Percentiles rank a stretch among this genome's conserved stretches.
phyloP scores from a whole-genome alignment of 1,140 invertebrate genomes.

The Carposina sasakii region DNA sequence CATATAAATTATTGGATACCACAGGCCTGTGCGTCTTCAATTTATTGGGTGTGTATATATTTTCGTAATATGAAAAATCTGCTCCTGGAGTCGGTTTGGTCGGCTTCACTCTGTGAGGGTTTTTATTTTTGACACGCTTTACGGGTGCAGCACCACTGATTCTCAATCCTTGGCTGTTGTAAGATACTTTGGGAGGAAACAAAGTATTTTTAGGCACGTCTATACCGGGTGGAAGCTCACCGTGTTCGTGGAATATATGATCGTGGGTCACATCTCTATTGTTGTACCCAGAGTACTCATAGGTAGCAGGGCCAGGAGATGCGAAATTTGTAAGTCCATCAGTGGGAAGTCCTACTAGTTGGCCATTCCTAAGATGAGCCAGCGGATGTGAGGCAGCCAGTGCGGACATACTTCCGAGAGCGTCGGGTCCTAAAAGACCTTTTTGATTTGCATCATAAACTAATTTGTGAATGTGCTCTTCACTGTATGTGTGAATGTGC shows the following conservation, averaged over 20 bases:
- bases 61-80: conserved; percentile 62
- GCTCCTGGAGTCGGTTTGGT: conserved; percentile 27
- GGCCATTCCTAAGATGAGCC: conserved; percentile 39
- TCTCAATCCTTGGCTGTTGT: conserved; percentile 51
- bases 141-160: conserved; percentile 25
- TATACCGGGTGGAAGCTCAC: conserved; percentile 53
- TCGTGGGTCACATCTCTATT: conserved; percentile 65
- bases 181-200: conserved; percentile 51
- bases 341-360: conserved; percentile 43
- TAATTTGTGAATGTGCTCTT: conserved; percentile 69
- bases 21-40: no score
- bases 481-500: conserved; percentile 68
- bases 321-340: conserved; percentile 34
- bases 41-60: conserved; percentile 38
- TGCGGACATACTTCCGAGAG: conserved; percentile 36
- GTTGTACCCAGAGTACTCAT: conserved; percentile 62
- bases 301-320: conserved; percentile 39
- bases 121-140: conserved; percentile 3
- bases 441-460: conserved; percentile 50
- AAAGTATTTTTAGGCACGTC: conserved; percentile 48
- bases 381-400: conserved; percentile 32
- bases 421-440: conserved; percentile 37
- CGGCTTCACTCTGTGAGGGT: conserved; percentile 24
- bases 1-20: no score
- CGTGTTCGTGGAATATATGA: conserved; percentile 68